Evolutionary conservation across 2,797 vertebrate species (phyloP).

Genomic region (Karalla daura): DNA sequence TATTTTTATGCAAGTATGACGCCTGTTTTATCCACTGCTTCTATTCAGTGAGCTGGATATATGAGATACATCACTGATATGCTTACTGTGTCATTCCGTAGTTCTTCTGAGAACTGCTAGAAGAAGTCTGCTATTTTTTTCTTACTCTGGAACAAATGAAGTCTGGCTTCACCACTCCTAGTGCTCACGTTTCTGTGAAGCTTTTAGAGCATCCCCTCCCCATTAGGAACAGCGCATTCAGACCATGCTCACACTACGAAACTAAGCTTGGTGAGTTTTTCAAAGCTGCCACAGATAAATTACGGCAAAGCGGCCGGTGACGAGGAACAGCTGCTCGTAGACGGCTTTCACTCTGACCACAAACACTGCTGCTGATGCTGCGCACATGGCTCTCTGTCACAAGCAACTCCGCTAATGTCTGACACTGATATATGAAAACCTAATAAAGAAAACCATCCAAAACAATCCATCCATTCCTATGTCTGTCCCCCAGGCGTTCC

Average conservation of each 20-base stretch:
- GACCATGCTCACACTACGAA: not conserved
- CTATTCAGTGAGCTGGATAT: constrained; percentile 11
- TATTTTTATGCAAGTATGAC: too few relatives aligned
- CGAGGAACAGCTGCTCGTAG: not conserved
- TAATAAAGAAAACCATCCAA: constrained; percentile 28
- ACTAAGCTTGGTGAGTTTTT: not conserved
- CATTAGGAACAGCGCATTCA: not conserved
- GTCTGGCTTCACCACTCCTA: not conserved
- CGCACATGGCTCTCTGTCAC: constrained; percentile 21
- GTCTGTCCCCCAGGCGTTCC: constrained; percentile 14
- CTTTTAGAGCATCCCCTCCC: constrained; percentile 9
- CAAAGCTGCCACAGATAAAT: not conserved
- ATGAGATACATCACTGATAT: not conserved
- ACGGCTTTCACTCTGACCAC: not conserved
- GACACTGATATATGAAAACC: constrained; percentile 30
- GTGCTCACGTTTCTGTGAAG: not conserved
- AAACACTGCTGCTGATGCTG: not conserved
- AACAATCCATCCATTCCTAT: not conserved
- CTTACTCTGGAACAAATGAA: not conserved
- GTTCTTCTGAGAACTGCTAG: not conserved
- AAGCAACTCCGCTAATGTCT: constrained; percentile 34
- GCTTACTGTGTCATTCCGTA: not conserved
- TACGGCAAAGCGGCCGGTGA: not conserved
- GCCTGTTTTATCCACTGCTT: not conserved
- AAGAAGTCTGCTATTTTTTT: not conserved